Evolutionary conservation across 1,140 invertebrate species (phyloP).

Genomic region (Andricus grossulariae): DNA sequence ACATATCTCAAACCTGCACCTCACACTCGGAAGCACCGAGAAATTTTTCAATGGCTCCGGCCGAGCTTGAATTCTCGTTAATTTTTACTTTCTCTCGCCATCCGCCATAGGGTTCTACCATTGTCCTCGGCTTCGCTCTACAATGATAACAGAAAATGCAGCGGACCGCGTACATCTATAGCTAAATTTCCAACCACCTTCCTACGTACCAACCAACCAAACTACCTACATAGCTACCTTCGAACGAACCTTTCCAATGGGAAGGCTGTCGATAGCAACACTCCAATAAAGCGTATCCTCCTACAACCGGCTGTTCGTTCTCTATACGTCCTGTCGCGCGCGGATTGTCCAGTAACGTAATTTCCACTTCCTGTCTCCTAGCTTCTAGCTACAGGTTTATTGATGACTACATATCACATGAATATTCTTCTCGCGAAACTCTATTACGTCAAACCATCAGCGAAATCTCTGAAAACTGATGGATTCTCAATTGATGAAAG

Average conservation of each 20-base stretch:
- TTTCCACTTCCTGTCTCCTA: slow-evolving; percentile 47
- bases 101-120: slow-evolving; percentile 68
- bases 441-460: background rate
- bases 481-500: too few species aligned
- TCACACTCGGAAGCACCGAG: slow-evolving; percentile 61
- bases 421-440: background rate
- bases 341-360: slow-evolving; percentile 58
- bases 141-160: slow-evolving; percentile 74
- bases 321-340: slow-evolving; percentile 27
- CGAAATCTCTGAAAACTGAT: background rate
- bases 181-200: slow-evolving; percentile 41
- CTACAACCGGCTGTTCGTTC: slow-evolving; percentile 51
- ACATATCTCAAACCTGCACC: slow-evolving; percentile 50
- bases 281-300: slow-evolving; percentile 70
- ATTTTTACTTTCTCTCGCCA: slow-evolving; percentile 74
- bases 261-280: slow-evolving; percentile 69
- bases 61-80: slow-evolving; percentile 75
- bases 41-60: slow-evolving; percentile 73
- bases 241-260: slow-evolving; percentile 54
- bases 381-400: slow-evolving; percentile 34
- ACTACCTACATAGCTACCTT: slow-evolving; percentile 39
- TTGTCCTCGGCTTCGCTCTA: slow-evolving; percentile 69
- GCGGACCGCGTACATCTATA: slow-evolving; percentile 63
- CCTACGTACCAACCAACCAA: slow-evolving; percentile 60
- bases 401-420: background rate